These are phyloP conservation scores for Oncorhynchus clarkii DNA, from an alignment of 2,113 vertebrate genomes.

Conservation along the genomic window DNA sequence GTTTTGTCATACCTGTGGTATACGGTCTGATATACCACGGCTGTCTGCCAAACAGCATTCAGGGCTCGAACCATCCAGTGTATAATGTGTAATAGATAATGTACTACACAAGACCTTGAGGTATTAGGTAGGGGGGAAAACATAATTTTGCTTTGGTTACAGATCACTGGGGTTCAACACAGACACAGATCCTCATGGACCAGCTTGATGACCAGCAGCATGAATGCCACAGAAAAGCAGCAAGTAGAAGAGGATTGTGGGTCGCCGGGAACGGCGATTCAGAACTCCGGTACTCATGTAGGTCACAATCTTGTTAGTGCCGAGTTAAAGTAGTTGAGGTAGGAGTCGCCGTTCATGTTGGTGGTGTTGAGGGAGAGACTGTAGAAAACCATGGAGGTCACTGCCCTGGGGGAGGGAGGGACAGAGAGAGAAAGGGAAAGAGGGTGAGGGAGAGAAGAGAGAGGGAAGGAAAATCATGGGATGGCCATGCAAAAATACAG, in stretches of 20 bases:
- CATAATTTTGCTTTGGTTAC: no score
- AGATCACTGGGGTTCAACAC: background rate
- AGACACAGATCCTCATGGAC: slow-evolving; percentile 28
- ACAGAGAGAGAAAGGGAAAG: background rate
- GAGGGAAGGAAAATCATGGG: background rate
- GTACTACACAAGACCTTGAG: no score
- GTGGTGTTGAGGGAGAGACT: slow-evolving; percentile 43
- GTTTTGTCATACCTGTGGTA: no score
- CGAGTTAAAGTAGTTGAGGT: slow-evolving; percentile 50
- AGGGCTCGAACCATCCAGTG: no score
- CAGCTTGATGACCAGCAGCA: slow-evolving; percentile 33
- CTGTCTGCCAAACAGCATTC: no score
- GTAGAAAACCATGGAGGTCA: background rate
- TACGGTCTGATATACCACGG: no score
- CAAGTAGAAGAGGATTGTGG: slow-evolving; percentile 20
- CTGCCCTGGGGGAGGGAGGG: background rate
- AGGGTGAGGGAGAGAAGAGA: background rate
- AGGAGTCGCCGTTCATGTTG: slow-evolving; percentile 48
- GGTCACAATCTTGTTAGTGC: slow-evolving; percentile 40
- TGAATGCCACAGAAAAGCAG: slow-evolving; percentile 24
- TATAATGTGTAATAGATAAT: no score
- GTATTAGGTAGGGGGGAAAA: no score
- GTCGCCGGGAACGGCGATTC: slow-evolving; percentile 18
- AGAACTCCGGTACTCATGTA: slow-evolving; percentile 33
- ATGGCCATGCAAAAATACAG: slow-evolving; percentile 21